These are phyloP conservation scores for Dilophus febrilis DNA, from an alignment of 2,888 invertebrate genomes.

Conservation along the genomic window DNA sequence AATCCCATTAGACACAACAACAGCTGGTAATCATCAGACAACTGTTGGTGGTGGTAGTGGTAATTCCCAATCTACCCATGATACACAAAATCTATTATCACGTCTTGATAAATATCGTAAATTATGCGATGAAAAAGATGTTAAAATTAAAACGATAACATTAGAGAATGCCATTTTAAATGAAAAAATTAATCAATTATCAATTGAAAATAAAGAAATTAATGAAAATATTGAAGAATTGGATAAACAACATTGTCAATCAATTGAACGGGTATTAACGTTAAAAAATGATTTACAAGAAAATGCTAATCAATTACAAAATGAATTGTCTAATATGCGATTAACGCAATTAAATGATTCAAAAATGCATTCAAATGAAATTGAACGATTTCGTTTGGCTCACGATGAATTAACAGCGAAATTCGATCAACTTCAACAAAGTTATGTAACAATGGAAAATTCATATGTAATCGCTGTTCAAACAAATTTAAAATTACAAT, in stretches of 20 bases:
- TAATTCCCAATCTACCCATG: neutral
- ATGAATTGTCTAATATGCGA: slow-evolving; percentile 19
- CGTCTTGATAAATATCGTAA: slow-evolving; percentile 28
- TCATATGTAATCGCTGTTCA: slow-evolving; percentile 11
- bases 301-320: slow-evolving; percentile 34
- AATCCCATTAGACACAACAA: slow-evolving; percentile 16
- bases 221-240: slow-evolving; percentile 47
- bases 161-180: slow-evolving; percentile 32
- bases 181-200: slow-evolving; percentile 30
- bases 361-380: too few species aligned
- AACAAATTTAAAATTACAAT: slow-evolving; percentile 30
- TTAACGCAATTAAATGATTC: too few species aligned
- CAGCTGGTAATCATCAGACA: neutral
- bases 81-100: neutral
- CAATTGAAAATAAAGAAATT: slow-evolving; percentile 30
- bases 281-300: slow-evolving; percentile 37
- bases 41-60: neutral
- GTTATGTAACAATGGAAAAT: neutral
- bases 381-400: slow-evolving; percentile 13
- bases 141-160: slow-evolving; percentile 25
- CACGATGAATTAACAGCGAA: slow-evolving; percentile 14
- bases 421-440: slow-evolving; percentile 16
- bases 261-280: slow-evolving; percentile 40
- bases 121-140: slow-evolving; percentile 30
- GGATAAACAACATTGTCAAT: slow-evolving; percentile 54